Percentiles rank a stretch among this genome's conserved stretches.
Evolutionary conservation across 2,888 invertebrate species (phyloP).

Genomic region (Trachelus troglodyta): DNA sequence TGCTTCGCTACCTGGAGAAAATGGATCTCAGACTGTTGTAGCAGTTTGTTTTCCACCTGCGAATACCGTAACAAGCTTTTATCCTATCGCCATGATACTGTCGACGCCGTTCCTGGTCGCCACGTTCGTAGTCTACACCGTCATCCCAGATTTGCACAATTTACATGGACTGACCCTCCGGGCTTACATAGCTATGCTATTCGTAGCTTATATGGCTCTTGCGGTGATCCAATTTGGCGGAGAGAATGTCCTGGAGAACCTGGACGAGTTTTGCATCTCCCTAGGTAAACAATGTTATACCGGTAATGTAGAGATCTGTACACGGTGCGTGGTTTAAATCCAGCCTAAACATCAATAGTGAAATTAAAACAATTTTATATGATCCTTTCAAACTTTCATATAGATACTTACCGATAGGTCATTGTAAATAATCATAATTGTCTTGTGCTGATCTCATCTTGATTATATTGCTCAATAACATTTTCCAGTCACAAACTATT

Average conservation of each 20-base stretch:
- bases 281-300: neutral
- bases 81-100: constrained; percentile 32
- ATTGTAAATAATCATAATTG: no score
- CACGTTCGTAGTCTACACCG: constrained; percentile 52
- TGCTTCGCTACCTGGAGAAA: constrained; percentile 26
- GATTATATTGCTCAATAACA: neutral
- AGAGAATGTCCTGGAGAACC: neutral
- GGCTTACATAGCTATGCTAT: constrained; percentile 47
- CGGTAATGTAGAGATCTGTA: neutral
- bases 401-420: neutral
- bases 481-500: neutral
- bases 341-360: neutral
- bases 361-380: neutral
- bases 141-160: constrained; percentile 52
- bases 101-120: constrained; percentile 48
- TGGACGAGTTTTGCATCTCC: neutral
- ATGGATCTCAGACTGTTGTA: constrained; percentile 22
- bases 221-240: constrained; percentile 39
- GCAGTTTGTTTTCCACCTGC: constrained; percentile 35
- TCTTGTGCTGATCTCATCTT: neutral
- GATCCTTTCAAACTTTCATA: neutral
- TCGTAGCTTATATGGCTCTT: constrained; percentile 49
- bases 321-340: neutral
- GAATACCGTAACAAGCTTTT: constrained; percentile 4
- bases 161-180: constrained; percentile 55